These are phyloP conservation scores for Brachionus manjavacas DNA, from an alignment of 1,140 invertebrate genomes.

Conservation along the genomic window DNA sequence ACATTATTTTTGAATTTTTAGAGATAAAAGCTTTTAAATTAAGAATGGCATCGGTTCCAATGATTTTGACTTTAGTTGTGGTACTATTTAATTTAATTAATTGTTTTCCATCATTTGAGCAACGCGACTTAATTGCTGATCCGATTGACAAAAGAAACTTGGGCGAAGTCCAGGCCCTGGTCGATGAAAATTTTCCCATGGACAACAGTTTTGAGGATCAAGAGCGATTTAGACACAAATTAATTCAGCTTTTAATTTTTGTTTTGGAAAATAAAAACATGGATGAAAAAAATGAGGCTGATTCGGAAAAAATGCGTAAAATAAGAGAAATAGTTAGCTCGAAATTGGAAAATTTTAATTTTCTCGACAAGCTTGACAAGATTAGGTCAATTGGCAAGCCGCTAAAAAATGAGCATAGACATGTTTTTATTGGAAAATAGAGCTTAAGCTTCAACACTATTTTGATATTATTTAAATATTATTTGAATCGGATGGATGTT, in stretches of 20 bases:
- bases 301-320: background rate
- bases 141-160: background rate
- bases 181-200: background rate
- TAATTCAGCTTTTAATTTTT: background rate
- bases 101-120: background rate
- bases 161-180: background rate
- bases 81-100: background rate
- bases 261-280: background rate
- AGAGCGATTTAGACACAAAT: background rate
- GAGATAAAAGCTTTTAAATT: background rate
- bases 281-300: background rate
- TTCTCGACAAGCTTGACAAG: background rate
- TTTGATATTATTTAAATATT: background rate
- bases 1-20: background rate
- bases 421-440: conserved; percentile 32
- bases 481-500: background rate
- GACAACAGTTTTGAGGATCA: background rate
- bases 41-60: background rate
- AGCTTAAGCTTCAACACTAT: background rate
- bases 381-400: background rate
- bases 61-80: background rate
- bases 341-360: background rate
- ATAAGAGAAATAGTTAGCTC: background rate
- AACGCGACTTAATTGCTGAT: background rate
- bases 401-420: conserved; percentile 10